Conservation (phyloP, 2,888 invertebrate genomes). For the Thecophora atra region DNA sequence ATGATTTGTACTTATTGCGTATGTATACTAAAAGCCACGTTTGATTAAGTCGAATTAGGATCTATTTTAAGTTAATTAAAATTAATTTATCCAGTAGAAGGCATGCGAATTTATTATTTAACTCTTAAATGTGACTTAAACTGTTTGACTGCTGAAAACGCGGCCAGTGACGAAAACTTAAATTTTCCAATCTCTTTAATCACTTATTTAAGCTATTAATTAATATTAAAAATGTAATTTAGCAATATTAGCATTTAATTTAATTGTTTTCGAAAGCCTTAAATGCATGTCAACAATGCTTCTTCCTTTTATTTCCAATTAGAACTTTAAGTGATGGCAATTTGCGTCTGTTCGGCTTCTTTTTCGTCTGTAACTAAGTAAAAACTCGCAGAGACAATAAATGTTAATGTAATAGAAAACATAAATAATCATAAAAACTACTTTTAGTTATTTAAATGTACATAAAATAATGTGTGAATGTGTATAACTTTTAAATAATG, state of each 20-base stretch:
- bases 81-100: too few relatives aligned
- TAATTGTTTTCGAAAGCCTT: too few relatives aligned
- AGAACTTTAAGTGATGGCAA: neutral
- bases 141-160: too few relatives aligned
- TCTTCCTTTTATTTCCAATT: neutral
- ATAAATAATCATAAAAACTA: neutral
- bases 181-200: neutral
- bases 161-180: neutral
- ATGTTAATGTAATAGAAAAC: constrained; percentile 22
- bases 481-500: neutral
- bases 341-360: neutral
- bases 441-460: neutral
- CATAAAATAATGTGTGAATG: neutral
- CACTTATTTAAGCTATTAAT: neutral
- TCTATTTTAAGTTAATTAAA: too few relatives aligned
- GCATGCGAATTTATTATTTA: too few relatives aligned
- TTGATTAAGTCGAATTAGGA: too few relatives aligned
- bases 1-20: too few relatives aligned
- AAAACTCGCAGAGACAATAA: constrained; percentile 33
- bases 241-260: too few relatives aligned
- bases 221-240: too few relatives aligned
- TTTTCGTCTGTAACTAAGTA: constrained; percentile 3
- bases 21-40: too few relatives aligned
- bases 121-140: too few relatives aligned
- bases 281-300: neutral